A percentile compares a stretch with the other conserved stretches of the same genome.
phyloP scores from a whole-genome alignment of 2,113 vertebrate species.

The Otus sunia region DNA sequence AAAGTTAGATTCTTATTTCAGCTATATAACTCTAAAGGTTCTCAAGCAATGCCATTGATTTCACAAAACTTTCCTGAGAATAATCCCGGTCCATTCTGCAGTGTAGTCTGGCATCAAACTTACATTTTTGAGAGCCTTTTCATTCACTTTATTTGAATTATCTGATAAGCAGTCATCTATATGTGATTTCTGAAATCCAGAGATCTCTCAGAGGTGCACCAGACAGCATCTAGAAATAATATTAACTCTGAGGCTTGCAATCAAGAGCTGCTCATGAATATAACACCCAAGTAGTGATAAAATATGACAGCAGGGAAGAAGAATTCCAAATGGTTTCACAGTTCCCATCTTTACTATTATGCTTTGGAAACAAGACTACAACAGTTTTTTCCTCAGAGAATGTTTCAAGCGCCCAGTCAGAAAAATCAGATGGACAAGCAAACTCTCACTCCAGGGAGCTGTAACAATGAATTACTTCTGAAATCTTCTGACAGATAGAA shows the following conservation, averaged over 20 bases:
- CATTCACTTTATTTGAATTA: neutral
- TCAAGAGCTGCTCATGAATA: conserved; percentile 11
- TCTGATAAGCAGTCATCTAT: neutral
- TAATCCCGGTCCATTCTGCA: neutral
- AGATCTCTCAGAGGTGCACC: neutral
- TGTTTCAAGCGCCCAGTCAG: conserved; percentile 51
- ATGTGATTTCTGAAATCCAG: neutral
- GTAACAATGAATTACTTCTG: conserved; percentile 60
- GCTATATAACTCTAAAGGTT: neutral
- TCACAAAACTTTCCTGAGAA: neutral
- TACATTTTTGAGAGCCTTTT: neutral
- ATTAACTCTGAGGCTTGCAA: conserved; percentile 23
- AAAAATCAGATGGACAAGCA: conserved; percentile 69
- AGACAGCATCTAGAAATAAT: neutral
- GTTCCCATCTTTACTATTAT: conserved; percentile 31
- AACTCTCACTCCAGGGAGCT: conserved; percentile 64
- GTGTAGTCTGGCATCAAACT: neutral
- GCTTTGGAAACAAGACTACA: conserved; percentile 12
- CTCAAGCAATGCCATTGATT: neutral
- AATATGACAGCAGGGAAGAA: conserved; percentile 58
- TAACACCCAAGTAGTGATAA: conserved; percentile 25
- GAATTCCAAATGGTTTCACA: conserved; percentile 55
- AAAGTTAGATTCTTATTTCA: neutral
- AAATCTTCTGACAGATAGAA: conserved; percentile 73
- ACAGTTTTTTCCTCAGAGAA: conserved; percentile 50